phyloP scores from a whole-genome alignment of 2,797 vertebrate genomes.

The Paedocypris micromegethes region DNA sequence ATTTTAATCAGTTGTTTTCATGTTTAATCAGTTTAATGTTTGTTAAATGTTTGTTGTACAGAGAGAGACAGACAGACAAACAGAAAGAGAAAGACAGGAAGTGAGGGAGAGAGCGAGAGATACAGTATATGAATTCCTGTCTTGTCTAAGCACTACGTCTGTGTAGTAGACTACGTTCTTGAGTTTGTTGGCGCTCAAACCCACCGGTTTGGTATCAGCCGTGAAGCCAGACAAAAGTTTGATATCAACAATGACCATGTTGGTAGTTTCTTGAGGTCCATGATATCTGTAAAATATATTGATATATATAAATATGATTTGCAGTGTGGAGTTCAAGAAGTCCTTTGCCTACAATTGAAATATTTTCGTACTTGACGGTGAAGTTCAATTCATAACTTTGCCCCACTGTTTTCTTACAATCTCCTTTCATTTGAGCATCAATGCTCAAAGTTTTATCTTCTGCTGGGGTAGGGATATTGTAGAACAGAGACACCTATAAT shows the following conservation, averaged over 20 bases:
- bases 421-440: slow-evolving; percentile 15
- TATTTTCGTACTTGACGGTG: slow-evolving; percentile 30
- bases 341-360: background rate
- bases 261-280: slow-evolving; percentile 44
- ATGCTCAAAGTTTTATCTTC: slow-evolving; percentile 41
- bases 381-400: slow-evolving; percentile 25
- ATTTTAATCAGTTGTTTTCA: no score
- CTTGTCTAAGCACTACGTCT: no score
- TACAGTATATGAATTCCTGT: no score
- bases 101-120: no score
- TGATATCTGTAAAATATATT: slow-evolving; percentile 50
- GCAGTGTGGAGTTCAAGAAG: no score
- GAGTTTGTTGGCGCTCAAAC: background rate
- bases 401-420: slow-evolving; percentile 27
- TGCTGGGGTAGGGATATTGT: slow-evolving; percentile 62
- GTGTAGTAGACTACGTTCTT: no score
- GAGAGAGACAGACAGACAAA: no score
- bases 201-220: slow-evolving; percentile 46
- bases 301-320: background rate
- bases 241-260: slow-evolving; percentile 66
- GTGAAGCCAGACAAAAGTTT: slow-evolving; percentile 63
- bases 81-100: no score
- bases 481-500: slow-evolving; percentile 55
- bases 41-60: no score
- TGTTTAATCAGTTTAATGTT: no score